Percentiles rank a stretch among this genome's conserved stretches.
Conservation (phyloP, 1,140 invertebrate genomes). For the Penaeus japonicus region DNA sequence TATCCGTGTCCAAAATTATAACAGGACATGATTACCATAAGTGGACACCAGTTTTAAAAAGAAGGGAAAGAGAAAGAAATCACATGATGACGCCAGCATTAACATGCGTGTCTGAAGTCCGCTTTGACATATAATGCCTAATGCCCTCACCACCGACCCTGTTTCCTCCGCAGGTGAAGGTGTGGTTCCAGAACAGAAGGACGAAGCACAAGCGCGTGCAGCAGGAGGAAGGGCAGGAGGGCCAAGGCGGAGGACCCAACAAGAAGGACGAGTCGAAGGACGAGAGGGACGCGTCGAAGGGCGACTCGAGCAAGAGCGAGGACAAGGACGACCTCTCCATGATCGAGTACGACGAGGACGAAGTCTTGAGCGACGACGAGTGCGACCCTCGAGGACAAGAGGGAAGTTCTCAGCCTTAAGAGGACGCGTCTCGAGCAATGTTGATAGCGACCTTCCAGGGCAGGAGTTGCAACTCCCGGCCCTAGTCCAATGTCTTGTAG, state of each 20-base stretch:
- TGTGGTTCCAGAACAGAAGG: constrained; percentile 97
- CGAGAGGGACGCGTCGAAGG: constrained; percentile 29
- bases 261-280: neutral
- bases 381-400: constrained; percentile 29
- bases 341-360: constrained; percentile 55
- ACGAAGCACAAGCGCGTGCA: constrained; percentile 90
- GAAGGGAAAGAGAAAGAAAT: no score
- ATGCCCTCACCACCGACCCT: no score
- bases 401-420: constrained; percentile 19
- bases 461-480: no score
- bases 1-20: no score
- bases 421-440: no score
- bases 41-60: no score
- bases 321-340: constrained; percentile 54
- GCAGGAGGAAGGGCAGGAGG: constrained; percentile 68
- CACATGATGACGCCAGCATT: no score
- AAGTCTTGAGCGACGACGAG: constrained; percentile 50
- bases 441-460: no score
- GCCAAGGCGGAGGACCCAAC: constrained; percentile 78
- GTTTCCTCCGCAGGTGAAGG: constrained; percentile 81
- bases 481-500: no score
- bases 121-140: neutral
- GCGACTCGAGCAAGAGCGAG: constrained; percentile 32
- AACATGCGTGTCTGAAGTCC: neutral
- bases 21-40: no score